A percentile compares a stretch with the other conserved stretches of the same genome.
phyloP scores from a whole-genome alignment of 2,888 invertebrate genomes.

The Zaprionus obscuricornis region DNA sequence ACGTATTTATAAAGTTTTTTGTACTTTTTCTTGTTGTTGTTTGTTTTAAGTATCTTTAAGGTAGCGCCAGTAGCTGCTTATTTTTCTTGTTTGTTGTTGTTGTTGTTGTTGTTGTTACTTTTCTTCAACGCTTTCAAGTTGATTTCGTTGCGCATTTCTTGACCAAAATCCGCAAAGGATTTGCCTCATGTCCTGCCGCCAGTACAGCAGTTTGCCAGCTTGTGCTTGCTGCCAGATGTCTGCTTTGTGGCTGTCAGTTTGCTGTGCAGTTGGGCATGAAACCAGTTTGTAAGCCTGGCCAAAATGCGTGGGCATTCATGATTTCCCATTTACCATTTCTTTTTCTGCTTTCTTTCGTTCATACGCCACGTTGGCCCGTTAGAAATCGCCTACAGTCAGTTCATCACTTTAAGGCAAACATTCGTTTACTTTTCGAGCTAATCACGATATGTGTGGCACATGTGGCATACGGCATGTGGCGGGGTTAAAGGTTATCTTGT shows the following conservation, averaged over 20 bases:
- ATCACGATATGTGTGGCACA: constrained; percentile 19
- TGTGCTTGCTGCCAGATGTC: constrained; percentile 28
- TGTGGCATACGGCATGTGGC: constrained; percentile 9
- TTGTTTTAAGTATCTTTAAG: constrained; percentile 1
- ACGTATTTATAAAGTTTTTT: constrained; percentile 28
- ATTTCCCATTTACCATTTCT: too few relatives aligned
- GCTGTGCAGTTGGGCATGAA: constrained; percentile 51
- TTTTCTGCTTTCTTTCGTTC: constrained; percentile 10
- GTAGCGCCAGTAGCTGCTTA: constrained; percentile 1
- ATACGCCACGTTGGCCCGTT: constrained; percentile 30
- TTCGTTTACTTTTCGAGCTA: constrained; percentile 29
- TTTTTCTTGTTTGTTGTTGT: constrained; percentile 19
- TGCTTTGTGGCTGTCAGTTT: constrained; percentile 39
- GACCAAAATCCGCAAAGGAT: constrained; percentile 64
- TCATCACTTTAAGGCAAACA: constrained; percentile 50
- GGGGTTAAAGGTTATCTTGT: constrained; percentile 49
- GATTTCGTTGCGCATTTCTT: constrained; percentile 68
- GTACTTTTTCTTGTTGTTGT: constrained; percentile 5
- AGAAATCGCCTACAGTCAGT: constrained; percentile 42
- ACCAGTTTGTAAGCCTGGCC: constrained; percentile 38
- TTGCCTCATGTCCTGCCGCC: constrained; percentile 21
- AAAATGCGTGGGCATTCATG: too few relatives aligned
- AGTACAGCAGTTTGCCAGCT: too few relatives aligned
- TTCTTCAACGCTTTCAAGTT: constrained; percentile 39
- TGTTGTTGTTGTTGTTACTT: background rate